Percentiles rank a stretch among this genome's conserved stretches.
These are phyloP conservation scores for Rhyacophila evoluta DNA, from an alignment of 2,888 invertebrate species.

Conservation along the genomic window DNA sequence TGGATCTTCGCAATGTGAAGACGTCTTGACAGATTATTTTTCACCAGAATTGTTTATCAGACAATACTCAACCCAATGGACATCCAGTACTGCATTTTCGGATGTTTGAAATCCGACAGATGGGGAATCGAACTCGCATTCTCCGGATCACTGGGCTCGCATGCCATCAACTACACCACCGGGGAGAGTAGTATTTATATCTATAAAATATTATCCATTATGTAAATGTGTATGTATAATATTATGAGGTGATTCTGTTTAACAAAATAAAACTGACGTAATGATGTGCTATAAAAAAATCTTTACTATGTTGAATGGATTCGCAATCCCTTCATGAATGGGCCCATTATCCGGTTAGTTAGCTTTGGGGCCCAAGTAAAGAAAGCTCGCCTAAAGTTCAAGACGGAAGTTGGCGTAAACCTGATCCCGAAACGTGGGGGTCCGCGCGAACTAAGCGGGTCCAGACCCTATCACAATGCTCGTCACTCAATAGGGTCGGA, in stretches of 20 bases:
- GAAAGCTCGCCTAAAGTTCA: slow-evolving; percentile 1
- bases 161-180: too few relatives aligned
- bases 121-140: too few relatives aligned
- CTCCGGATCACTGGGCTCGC: too few relatives aligned
- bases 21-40: too few relatives aligned
- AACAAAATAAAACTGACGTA: neutral
- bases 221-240: too few relatives aligned
- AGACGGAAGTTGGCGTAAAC: neutral
- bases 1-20: too few relatives aligned
- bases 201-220: too few relatives aligned
- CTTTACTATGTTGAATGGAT: neutral
- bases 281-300: neutral
- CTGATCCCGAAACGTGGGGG: slow-evolving; percentile 15
- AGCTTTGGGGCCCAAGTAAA: neutral
- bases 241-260: neutral
- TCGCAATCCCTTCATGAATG: neutral
- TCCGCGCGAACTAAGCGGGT: slow-evolving; percentile 3
- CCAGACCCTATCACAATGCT: neutral
- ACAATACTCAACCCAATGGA: too few relatives aligned
- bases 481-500: neutral
- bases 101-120: too few relatives aligned
- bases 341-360: slow-evolving; percentile 6
- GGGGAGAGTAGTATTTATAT: too few relatives aligned
- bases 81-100: too few relatives aligned
- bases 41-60: too few relatives aligned